A percentile compares a stretch with the other conserved stretches of the same genome.
phyloP scores from a whole-genome alignment of 2,888 invertebrate genomes.

The Drosophila seclusa region DNA sequence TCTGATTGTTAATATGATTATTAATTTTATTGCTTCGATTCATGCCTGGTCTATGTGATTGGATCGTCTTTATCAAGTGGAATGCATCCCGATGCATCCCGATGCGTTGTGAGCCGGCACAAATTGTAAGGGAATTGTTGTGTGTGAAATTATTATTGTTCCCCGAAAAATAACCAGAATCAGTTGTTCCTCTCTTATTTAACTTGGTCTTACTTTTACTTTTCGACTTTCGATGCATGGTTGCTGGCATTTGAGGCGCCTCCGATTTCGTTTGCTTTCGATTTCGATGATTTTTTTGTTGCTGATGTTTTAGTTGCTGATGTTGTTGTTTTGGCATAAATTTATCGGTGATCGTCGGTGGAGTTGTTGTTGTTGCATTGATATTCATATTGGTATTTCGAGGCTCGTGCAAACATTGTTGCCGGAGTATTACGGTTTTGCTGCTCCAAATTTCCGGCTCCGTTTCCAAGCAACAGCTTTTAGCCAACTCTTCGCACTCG shows the following conservation, averaged over 20 bases:
- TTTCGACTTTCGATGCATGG: slow-evolving; percentile 67
- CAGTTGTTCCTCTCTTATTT: background rate
- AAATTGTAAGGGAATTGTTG: background rate
- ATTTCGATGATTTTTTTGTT: slow-evolving; percentile 16
- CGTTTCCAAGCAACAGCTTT: background rate
- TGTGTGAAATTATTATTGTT: background rate
- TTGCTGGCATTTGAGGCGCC: slow-evolving; percentile 32
- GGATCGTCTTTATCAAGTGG: background rate
- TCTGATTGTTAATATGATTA: background rate
- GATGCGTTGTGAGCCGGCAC: slow-evolving; percentile 1
- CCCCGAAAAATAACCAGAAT: background rate
- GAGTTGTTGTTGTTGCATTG: slow-evolving; percentile 6
- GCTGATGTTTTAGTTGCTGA: slow-evolving; percentile 6
- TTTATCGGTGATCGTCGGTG: slow-evolving; percentile 25
- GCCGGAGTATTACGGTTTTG: background rate
- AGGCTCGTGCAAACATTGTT: background rate
- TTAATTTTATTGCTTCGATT: slow-evolving; percentile 20
- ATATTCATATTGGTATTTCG: background rate
- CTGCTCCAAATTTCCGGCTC: background rate
- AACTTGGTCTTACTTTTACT: slow-evolving; percentile 60
- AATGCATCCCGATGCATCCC: slow-evolving; percentile 1
- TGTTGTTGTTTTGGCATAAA: slow-evolving; percentile 29
- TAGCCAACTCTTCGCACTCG: background rate
- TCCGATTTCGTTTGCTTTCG: slow-evolving; percentile 30
- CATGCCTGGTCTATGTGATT: slow-evolving; percentile 10